Evolutionary conservation across 2,113 vertebrate genomes (phyloP).

Genomic region (Perca flavescens): DNA sequence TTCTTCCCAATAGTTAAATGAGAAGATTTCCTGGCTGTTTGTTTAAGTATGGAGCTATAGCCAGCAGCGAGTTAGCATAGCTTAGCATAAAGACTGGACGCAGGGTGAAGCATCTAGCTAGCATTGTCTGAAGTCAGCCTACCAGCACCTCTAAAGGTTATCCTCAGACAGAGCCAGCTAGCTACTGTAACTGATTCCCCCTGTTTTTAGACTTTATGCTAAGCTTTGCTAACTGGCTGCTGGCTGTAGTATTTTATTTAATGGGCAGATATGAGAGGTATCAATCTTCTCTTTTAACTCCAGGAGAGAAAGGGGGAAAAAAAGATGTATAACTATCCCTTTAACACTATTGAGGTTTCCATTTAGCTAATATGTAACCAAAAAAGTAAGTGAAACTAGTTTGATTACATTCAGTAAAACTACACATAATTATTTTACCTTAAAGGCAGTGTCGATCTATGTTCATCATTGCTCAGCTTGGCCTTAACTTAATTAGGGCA

Average conservation of each 20-base stretch:
- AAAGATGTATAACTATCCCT: background rate
- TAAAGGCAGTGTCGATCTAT: background rate
- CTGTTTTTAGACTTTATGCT: background rate
- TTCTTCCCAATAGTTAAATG: background rate
- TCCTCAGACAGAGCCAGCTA: no score
- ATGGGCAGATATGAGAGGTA: background rate
- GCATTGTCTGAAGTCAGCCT: background rate
- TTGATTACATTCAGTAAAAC: background rate
- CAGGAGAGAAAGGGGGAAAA: background rate
- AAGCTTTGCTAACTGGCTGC: background rate
- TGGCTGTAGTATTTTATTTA: background rate
- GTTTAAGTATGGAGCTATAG: background rate
- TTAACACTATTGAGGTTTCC: background rate
- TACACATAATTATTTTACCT: background rate
- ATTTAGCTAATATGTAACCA: background rate
- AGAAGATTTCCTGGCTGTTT: no score
- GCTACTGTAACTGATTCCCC: background rate
- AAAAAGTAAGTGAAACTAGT: background rate
- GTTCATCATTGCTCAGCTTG: background rate
- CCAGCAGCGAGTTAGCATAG: background rate
- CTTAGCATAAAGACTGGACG: background rate
- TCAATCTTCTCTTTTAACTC: background rate
- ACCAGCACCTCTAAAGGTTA: background rate
- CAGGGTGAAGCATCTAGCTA: background rate
- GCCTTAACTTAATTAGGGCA: background rate